phyloP scores from a whole-genome alignment of 2,113 vertebrate genomes.

The Crypturellus undulatus region DNA sequence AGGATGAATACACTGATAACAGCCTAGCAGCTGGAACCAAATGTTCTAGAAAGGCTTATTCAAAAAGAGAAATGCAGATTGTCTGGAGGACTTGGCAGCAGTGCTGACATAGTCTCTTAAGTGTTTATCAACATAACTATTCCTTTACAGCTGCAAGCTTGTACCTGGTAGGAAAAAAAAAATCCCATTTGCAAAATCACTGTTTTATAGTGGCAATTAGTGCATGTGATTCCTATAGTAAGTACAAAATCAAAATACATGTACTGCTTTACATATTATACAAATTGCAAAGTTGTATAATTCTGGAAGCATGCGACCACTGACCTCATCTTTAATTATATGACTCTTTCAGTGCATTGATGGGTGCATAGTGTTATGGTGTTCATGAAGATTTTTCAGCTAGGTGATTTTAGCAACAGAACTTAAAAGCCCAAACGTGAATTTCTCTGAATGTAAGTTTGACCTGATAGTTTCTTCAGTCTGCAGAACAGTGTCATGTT shows the following conservation, averaged over 20 bases:
- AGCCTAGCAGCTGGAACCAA: neutral
- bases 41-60: neutral
- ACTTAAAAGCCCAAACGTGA: neutral
- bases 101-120: neutral
- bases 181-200: neutral
- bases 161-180: neutral
- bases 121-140: neutral
- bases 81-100: neutral
- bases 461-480: neutral
- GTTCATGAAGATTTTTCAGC: neutral
- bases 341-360: neutral
- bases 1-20: neutral
- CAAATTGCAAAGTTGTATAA: neutral
- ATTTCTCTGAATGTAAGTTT: neutral
- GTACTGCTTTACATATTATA: neutral
- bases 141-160: neutral
- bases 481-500: accelerated
- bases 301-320: neutral
- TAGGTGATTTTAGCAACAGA: neutral
- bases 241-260: neutral
- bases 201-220: neutral
- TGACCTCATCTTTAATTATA: neutral
- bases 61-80: neutral
- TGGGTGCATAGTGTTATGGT: neutral
- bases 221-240: neutral